Evolutionary conservation across 2,797 vertebrate species (phyloP).

Genomic region (Rhynchonycteris naso): DNA sequence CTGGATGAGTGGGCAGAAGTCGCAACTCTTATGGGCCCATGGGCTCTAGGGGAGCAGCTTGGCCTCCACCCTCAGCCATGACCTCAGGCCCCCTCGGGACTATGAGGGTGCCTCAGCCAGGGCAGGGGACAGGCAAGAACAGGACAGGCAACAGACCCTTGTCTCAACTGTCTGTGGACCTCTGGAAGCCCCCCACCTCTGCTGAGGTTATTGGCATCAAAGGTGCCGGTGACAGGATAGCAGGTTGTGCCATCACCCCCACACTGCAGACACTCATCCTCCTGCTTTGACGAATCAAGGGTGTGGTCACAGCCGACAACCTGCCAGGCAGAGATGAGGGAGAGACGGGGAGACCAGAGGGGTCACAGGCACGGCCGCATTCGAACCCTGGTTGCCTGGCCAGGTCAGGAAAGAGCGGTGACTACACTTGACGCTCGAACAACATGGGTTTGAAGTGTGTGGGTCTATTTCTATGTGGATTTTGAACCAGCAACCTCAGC

Average conservation of each 20-base stretch:
- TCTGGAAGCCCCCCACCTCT: slow-evolving; percentile 87
- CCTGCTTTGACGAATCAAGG: slow-evolving; percentile 92
- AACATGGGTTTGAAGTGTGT: too few species aligned
- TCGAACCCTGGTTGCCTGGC: accelerated
- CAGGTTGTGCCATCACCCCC: slow-evolving; percentile 94
- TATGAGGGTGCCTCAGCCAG: neutral
- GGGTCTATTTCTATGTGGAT: neutral
- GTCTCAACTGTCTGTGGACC: neutral
- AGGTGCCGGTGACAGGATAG: slow-evolving; percentile 89
- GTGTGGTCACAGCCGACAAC: slow-evolving; percentile 94
- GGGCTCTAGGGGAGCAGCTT: neutral
- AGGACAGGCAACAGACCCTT: neutral
- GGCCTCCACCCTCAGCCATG: neutral
- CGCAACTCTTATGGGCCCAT: accelerated
- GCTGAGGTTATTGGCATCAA: slow-evolving; percentile 87
- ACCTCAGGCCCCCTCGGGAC: neutral
- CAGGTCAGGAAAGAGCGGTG: neutral
- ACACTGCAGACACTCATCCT: slow-evolving; percentile 96
- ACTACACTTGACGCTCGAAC: neutral
- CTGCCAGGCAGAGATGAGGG: slow-evolving; percentile 80
- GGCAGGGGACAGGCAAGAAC: neutral
- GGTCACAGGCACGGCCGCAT: accelerated
- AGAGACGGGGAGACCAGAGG: neutral
- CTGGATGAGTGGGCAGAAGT: accelerated
- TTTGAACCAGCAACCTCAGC: too few species aligned